Conservation (phyloP, 2,888 invertebrate genomes). For the Linyphia triangularis region DNA sequence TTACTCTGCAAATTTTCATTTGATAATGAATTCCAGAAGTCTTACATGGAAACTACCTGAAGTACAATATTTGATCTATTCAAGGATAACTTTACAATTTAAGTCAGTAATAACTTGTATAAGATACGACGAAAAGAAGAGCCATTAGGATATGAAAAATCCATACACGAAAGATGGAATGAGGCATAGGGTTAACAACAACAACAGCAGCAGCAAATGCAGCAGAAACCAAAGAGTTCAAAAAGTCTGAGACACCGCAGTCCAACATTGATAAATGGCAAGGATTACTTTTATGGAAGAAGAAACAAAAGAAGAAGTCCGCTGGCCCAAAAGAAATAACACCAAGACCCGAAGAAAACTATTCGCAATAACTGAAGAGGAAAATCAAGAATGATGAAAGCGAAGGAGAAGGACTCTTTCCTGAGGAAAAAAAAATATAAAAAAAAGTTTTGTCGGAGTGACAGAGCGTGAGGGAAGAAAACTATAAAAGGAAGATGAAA, state of each 20-base stretch:
- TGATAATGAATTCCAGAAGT: too few species aligned
- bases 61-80: not conserved
- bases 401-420: conserved; percentile 51
- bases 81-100: not conserved
- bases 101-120: conserved; percentile 18
- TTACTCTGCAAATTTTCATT: too few species aligned
- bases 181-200: not conserved
- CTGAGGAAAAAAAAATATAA: conserved; percentile 14
- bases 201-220: not conserved
- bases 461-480: conserved; percentile 72
- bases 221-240: conserved; percentile 18
- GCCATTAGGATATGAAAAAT: conserved; percentile 16
- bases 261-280: conserved; percentile 73
- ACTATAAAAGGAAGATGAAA: conserved; percentile 71
- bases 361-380: conserved; percentile 74
- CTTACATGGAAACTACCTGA: too few species aligned
- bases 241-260: conserved; percentile 62
- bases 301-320: conserved; percentile 49
- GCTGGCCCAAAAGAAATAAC: conserved; percentile 65
- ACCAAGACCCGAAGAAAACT: conserved; percentile 70
- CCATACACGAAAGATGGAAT: not conserved
- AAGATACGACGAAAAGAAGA: conserved; percentile 12
- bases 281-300: conserved; percentile 75
- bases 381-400: conserved; percentile 75
- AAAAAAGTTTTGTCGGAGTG: conserved; percentile 57